Evolutionary conservation across 2,888 invertebrate species (phyloP).

Genomic region (Anodontia alba): DNA sequence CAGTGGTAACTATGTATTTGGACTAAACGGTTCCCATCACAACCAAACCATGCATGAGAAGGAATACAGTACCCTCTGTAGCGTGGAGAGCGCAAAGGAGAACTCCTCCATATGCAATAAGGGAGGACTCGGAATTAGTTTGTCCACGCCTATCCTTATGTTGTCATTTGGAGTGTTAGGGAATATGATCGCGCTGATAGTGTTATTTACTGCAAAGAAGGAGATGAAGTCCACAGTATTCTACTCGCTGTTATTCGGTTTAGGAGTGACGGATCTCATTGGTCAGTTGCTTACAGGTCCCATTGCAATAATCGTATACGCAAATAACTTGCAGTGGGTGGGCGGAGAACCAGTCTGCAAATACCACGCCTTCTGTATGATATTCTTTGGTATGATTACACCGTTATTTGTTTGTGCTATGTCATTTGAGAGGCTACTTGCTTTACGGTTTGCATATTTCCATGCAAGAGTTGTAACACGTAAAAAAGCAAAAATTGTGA

Average conservation of each 20-base stretch:
- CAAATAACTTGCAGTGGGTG: constrained; percentile 80
- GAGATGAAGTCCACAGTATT: constrained; percentile 81
- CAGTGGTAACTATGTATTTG: not conserved
- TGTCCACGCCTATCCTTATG: constrained; percentile 77
- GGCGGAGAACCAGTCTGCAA: constrained; percentile 81
- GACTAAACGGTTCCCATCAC: not conserved
- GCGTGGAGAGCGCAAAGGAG: constrained; percentile 18
- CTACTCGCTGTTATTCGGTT: constrained; percentile 80
- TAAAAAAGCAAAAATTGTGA: constrained; percentile 70
- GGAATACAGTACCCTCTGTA: constrained; percentile 45
- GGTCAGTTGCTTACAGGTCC: constrained; percentile 82
- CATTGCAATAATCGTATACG: constrained; percentile 79
- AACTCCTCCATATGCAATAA: constrained; percentile 61
- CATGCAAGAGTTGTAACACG: constrained; percentile 78
- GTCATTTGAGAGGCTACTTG: constrained; percentile 83
- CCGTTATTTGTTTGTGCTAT: constrained; percentile 83
- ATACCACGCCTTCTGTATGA: constrained; percentile 84
- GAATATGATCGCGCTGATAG: constrained; percentile 83
- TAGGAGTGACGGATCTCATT: constrained; percentile 84
- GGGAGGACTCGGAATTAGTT: constrained; percentile 66
- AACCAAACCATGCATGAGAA: constrained; percentile 16
- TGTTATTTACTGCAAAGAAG: constrained; percentile 77
- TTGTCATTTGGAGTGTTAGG: constrained; percentile 79
- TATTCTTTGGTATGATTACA: constrained; percentile 81
- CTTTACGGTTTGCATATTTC: constrained; percentile 81